Percentiles rank a stretch among this genome's conserved stretches.
Conservation (phyloP, 2,797 vertebrate species). For the Salarias fasciatus region DNA sequence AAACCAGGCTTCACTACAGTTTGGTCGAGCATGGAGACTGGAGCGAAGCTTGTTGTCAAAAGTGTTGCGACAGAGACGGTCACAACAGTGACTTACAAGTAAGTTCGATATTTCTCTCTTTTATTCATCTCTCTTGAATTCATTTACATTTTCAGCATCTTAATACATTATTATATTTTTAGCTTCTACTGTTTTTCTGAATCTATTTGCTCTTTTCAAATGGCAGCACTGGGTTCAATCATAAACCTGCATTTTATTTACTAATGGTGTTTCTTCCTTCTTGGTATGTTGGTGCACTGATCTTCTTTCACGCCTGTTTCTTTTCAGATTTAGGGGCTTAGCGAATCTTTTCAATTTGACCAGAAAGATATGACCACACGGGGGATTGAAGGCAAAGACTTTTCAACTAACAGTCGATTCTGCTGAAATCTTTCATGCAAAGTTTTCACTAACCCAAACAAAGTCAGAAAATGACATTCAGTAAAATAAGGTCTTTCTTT, state of each 20-base stretch:
- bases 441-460: constrained; percentile 40
- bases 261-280: constrained; percentile 32
- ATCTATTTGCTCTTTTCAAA: constrained; percentile 13
- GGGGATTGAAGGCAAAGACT: constrained; percentile 53
- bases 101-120: constrained; percentile 68
- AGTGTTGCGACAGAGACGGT: constrained; percentile 92
- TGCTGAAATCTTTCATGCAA: constrained; percentile 27
- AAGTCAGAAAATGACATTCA: constrained; percentile 34
- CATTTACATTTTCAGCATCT: too few species aligned
- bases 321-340: constrained; percentile 84
- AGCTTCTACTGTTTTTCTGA: constrained; percentile 22
- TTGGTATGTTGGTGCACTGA: constrained; percentile 60
- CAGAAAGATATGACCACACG: constrained; percentile 66
- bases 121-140: background rate
- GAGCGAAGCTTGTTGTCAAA: constrained; percentile 91
- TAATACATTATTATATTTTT: too few species aligned
- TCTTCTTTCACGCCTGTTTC: constrained; percentile 53
- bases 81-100: constrained; percentile 93
- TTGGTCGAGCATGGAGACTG: constrained; percentile 93
- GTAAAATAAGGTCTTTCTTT: too few species aligned
- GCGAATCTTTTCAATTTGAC: constrained; percentile 74
- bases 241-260: constrained; percentile 3
- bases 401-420: constrained; percentile 45
- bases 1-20: constrained; percentile 89
- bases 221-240: background rate